These are phyloP conservation scores for Xanthia togata DNA, from an alignment of 2,888 invertebrate genomes.

Conservation along the genomic window DNA sequence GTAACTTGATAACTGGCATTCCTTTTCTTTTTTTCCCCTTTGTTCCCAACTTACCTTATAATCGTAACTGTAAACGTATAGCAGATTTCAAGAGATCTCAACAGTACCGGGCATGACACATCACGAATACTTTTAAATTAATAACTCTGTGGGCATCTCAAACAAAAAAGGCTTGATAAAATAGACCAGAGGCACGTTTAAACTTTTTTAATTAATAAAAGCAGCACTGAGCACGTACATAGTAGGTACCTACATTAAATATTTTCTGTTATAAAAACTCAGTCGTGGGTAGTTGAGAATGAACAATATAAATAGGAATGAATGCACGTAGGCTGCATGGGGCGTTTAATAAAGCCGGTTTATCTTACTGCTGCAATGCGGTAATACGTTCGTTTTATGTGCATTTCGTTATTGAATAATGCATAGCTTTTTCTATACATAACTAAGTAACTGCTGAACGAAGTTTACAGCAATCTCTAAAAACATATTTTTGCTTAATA, in stretches of 20 bases:
- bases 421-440: neutral
- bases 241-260: slow-evolving; percentile 22
- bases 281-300: slow-evolving; percentile 46
- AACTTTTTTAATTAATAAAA: slow-evolving; percentile 18
- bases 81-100: neutral
- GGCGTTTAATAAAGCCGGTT: slow-evolving; percentile 16
- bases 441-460: no score
- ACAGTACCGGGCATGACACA: neutral
- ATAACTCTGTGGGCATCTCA: neutral
- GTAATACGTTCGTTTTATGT: slow-evolving; percentile 29
- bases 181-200: slow-evolving; percentile 2
- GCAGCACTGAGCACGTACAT: slow-evolving; percentile 4
- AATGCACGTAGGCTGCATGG: slow-evolving; percentile 37
- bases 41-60: neutral
- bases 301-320: slow-evolving; percentile 14
- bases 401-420: slow-evolving; percentile 3
- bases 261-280: slow-evolving; percentile 37
- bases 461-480: no score
- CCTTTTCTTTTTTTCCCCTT: neutral
- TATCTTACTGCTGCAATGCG: slow-evolving; percentile 50
- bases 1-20: neutral
- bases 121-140: neutral
- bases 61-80: neutral
- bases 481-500: neutral
- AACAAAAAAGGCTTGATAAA: slow-evolving; percentile 15